These are phyloP conservation scores for Anas platyrhynchos DNA, from an alignment of 2,113 vertebrate genomes.

Conservation along the genomic window DNA sequence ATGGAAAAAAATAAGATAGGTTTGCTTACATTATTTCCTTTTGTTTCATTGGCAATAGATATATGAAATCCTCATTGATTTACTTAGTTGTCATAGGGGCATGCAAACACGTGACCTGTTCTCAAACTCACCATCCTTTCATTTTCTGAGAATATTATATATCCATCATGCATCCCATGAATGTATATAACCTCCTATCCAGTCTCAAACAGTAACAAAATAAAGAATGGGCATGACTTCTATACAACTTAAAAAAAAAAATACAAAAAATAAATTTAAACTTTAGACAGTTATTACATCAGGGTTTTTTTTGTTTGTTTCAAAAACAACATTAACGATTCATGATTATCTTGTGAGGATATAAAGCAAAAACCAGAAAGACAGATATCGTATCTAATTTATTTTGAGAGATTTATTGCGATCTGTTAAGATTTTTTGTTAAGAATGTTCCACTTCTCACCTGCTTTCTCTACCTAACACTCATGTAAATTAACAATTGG, in stretches of 20 bases:
- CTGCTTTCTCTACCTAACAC: slow-evolving; percentile 40
- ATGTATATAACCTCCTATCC: background rate
- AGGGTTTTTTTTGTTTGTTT: background rate
- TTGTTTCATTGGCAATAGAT: background rate
- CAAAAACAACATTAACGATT: background rate
- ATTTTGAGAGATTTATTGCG: slow-evolving; percentile 74
- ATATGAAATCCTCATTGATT: background rate
- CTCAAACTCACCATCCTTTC: background rate
- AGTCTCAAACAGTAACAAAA: background rate
- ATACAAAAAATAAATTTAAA: background rate
- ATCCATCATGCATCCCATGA: background rate
- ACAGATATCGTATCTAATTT: background rate
- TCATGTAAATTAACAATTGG: background rate
- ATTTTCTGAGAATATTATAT: background rate
- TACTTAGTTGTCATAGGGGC: background rate
- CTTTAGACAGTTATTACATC: background rate
- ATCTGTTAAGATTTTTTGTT: slow-evolving; percentile 34
- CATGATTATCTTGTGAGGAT: background rate
- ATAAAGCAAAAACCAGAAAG: background rate
- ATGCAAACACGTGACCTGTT: background rate
- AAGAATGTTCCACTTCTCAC: slow-evolving; percentile 27
- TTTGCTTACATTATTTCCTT: background rate
- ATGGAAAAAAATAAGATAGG: background rate
- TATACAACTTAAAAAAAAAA: background rate
- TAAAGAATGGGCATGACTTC: background rate